phyloP scores from a whole-genome alignment of 2,888 invertebrate species.

The Chesias legatella region DNA sequence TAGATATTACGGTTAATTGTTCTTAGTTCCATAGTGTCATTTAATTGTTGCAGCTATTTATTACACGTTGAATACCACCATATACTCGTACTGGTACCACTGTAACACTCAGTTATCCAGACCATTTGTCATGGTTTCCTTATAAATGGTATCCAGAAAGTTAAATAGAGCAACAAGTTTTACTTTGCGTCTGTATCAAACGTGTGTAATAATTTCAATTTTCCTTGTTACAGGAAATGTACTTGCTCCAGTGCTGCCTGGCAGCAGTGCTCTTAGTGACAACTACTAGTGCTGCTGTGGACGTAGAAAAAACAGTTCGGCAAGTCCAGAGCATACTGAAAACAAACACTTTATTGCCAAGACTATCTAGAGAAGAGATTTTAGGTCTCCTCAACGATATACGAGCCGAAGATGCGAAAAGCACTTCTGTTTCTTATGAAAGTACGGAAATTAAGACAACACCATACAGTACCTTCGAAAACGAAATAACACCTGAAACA shows the following conservation, averaged over 20 bases:
- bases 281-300: conserved; percentile 50
- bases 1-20: too few relatives aligned
- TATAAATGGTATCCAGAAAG: too few relatives aligned
- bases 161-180: too few relatives aligned
- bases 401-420: conserved; percentile 72
- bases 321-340: conserved; percentile 84
- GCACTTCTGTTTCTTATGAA: conserved; percentile 42
- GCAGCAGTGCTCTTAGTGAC: conserved; percentile 40
- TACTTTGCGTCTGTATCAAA: too few relatives aligned
- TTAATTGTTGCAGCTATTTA: too few relatives aligned
- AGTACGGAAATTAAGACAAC: conserved; percentile 35
- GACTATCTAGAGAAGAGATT: conserved; percentile 83
- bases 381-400: conserved; percentile 84
- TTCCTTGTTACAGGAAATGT: conserved; percentile 61
- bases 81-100: too few relatives aligned
- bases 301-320: conserved; percentile 82
- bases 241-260: conserved; percentile 53
- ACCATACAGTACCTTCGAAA: conserved; percentile 44
- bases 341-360: conserved; percentile 82
- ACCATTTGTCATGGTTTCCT: too few relatives aligned
- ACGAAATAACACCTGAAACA: conserved; percentile 43
- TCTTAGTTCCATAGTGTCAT: too few relatives aligned
- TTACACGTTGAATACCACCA: too few relatives aligned
- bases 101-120: too few relatives aligned
- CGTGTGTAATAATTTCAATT: background rate